These are phyloP conservation scores for Colletes latitarsis DNA, from an alignment of 1,140 invertebrate species.

Conservation along the genomic window DNA sequence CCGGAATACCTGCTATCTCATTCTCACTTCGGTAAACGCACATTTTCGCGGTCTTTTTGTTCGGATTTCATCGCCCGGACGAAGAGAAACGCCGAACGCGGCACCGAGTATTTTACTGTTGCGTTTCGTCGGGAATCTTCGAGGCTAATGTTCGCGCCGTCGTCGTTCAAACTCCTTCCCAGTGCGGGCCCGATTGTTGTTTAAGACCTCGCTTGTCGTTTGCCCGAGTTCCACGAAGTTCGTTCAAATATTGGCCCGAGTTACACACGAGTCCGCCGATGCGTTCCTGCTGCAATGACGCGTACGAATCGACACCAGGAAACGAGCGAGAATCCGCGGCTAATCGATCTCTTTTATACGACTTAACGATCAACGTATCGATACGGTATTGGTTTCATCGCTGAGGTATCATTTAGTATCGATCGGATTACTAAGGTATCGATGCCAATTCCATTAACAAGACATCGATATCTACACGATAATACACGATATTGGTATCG, in stretches of 20 bases:
- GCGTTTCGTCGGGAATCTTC: not conserved
- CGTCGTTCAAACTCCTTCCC: constrained; percentile 10
- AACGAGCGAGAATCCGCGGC: not conserved
- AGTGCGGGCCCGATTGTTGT: constrained; percentile 10
- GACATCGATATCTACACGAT: no score
- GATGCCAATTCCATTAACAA: no score
- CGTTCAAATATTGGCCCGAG: not conserved
- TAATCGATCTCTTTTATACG: no score
- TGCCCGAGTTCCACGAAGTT: not conserved
- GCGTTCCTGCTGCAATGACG: no score
- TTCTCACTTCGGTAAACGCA: constrained; percentile 6
- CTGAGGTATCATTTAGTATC: no score
- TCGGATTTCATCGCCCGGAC: constrained; percentile 21
- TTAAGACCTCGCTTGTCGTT: not conserved
- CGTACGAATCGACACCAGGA: not conserved
- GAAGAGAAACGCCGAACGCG: not conserved
- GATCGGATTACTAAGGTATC: no score
- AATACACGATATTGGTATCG: no score
- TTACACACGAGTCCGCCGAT: not conserved
- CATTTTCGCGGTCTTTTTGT: constrained; percentile 39
- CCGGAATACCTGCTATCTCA: constrained; percentile 37
- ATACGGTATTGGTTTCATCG: no score
- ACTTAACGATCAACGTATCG: no score
- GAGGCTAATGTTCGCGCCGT: constrained; percentile 19
- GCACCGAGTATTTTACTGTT: constrained; percentile 29